Conservation (phyloP, 2,113 vertebrate genomes). For the Mellivora capensis region DNA sequence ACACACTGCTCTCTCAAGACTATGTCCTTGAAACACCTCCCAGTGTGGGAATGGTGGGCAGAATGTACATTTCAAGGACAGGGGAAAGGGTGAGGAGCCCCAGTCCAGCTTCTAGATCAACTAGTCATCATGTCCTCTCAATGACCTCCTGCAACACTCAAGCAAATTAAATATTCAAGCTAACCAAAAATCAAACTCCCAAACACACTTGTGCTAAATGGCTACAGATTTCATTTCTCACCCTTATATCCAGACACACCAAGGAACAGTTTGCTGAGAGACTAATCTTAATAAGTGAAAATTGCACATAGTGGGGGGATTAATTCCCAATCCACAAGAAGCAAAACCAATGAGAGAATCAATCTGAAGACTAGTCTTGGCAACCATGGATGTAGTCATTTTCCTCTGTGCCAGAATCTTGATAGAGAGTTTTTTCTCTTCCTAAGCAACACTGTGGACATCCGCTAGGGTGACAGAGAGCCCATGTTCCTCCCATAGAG, state of each 20-base stretch:
- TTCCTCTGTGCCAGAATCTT: not conserved
- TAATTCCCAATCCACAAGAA: conserved; percentile 12
- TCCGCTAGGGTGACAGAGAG: not conserved
- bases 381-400: not conserved
- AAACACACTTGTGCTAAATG: not conserved
- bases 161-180: conserved; percentile 46
- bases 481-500: not conserved
- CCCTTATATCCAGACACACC: not conserved
- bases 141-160: not conserved
- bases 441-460: not conserved
- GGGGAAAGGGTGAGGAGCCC: not conserved
- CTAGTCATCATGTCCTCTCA: not conserved
- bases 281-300: conserved; percentile 33
- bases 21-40: not conserved
- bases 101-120: not conserved
- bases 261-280: not conserved
- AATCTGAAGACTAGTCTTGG: not conserved
- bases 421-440: not conserved
- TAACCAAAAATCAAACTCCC: conserved; percentile 17
- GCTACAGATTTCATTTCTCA: conserved; percentile 9
- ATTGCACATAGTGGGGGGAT: not conserved
- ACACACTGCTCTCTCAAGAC: not conserved
- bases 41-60: not conserved
- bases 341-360: conserved; percentile 7
- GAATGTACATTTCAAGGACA: not conserved